A percentile compares a stretch with the other conserved stretches of the same genome.
These are phyloP conservation scores for Ptychoptera albimana DNA, from an alignment of 2,888 invertebrate species.

Conservation along the genomic window DNA sequence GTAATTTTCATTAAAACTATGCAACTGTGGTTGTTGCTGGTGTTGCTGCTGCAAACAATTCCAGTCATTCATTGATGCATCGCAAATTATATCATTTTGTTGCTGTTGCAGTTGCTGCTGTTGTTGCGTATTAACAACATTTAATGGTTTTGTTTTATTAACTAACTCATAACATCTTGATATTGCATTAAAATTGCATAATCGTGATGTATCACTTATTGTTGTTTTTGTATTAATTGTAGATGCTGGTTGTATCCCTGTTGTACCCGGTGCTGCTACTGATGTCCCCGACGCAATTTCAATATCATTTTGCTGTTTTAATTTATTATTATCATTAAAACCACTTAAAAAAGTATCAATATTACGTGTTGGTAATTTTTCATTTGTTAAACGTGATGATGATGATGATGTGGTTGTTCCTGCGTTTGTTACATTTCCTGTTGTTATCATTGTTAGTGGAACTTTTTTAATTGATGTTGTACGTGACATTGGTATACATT, in stretches of 20 bases:
- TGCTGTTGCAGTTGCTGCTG: no score
- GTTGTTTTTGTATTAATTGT: no score
- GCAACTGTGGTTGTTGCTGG: no score
- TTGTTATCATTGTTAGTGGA: conserved; percentile 27
- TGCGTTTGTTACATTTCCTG: conserved; percentile 15
- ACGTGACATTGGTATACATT: conserved; percentile 17
- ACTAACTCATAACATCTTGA: no score
- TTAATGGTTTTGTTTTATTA: no score
- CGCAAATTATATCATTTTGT: no score
- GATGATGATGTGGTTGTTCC: not conserved
- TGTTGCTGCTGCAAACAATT: no score
- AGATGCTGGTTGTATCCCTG: not conserved
- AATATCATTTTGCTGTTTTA: not conserved
- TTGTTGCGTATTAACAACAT: no score
- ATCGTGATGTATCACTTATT: no score
- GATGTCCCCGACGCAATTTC: not conserved
- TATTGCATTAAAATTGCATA: no score
- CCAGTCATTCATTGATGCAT: no score
- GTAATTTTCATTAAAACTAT: no score
- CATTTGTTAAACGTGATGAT: not conserved
- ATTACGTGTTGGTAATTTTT: not conserved
- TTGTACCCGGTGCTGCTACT: not conserved
- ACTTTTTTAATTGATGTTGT: conserved; percentile 3
- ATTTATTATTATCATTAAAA: not conserved
- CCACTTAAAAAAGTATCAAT: conserved; percentile 9